Base-by-base conservation (phyloP, 2,888 invertebrate genomes). In the Ceramica pisi region DNA sequence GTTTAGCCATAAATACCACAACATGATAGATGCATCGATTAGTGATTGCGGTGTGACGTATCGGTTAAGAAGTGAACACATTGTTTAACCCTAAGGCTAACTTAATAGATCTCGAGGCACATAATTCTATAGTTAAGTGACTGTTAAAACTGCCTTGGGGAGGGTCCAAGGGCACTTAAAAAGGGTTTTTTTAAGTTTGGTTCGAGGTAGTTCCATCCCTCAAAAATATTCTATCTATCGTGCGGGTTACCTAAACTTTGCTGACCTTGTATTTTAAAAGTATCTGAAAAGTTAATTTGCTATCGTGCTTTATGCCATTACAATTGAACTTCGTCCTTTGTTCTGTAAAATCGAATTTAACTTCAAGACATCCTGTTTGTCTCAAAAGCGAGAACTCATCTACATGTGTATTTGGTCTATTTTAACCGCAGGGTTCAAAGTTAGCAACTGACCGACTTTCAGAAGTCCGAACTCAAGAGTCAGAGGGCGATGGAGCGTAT, bases 391-490 rank as follows among this genome's bases (percentile, higher is more conserved):
- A 55, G 19, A 74, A 78, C 60, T 74, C n/a, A 62, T 71, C 35
- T 38, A 78, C 74, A 71, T 78, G 71, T 75, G 69, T 77, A 48
- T 67, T 59, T 51, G 44, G 31, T 48, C 16, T 57, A 61, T 71
- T 78, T 50, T 21, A 61, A 78, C 61, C 56, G 50, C 56, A n/a
- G 35, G 16, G 38, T 46, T 78, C 61, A 61, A 71, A 78, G 78
- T 71, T 61, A 50, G 56, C 46, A n/a, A 16, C 74, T 71, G 74
- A 78, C 78, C 79, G 61, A 78, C 56, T 78, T 78, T 71, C 74
- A 46, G 26, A 71, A 75, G 50, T 62, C 56, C 60, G 21, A 71
- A 57, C 56, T 62, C 46, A 31, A 61, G 71, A 78, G 78, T 71
- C 50, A 78, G 60, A 21, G 21, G n/a, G 61, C 71, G 61, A 78